Evolutionary conservation across 2,797 vertebrate species (phyloP).

Genomic region (Siniperca scherzeri): DNA sequence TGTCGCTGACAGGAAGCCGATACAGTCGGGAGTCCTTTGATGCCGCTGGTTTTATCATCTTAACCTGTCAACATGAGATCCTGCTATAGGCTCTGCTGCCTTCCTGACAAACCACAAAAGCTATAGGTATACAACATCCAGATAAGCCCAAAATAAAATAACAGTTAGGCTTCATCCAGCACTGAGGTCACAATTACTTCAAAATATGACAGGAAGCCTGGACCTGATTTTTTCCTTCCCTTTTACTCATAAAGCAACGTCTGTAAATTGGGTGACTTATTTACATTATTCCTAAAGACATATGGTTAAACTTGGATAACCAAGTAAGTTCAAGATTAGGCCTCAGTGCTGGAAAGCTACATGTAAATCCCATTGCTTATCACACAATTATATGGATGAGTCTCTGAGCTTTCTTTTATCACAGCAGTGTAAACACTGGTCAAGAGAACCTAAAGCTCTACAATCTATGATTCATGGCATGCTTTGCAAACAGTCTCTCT

Average conservation of each 20-base stretch:
- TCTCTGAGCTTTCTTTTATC: conserved; percentile 45
- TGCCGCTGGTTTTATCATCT: conserved; percentile 67
- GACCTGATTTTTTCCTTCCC: not conserved
- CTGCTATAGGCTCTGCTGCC: conserved; percentile 40
- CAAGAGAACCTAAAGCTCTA: conserved; percentile 17
- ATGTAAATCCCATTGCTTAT: conserved; percentile 35
- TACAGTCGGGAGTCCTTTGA: conserved; percentile 65
- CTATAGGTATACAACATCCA: conserved; percentile 38
- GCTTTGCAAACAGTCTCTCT: conserved; percentile 44
- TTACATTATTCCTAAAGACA: not conserved
- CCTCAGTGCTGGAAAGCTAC: not conserved
- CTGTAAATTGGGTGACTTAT: not conserved
- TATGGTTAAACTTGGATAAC: conserved; percentile 11
- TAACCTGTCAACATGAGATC: conserved; percentile 61
- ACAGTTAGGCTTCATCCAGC: conserved; percentile 4
- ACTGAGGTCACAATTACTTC: not conserved
- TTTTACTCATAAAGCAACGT: not conserved
- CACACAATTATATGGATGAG: conserved; percentile 20
- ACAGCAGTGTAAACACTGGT: conserved; percentile 30
- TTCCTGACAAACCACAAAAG: conserved; percentile 51
- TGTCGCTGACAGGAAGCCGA: conserved; percentile 64
- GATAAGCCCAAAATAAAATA: conserved; percentile 22
- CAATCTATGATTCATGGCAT: conserved; percentile 50
- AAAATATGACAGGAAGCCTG: not conserved
- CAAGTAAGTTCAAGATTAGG: conserved; percentile 7